Base-by-base conservation (phyloP, 2,113 vertebrate species). In the Pheucticus melanocephalus region DNA sequence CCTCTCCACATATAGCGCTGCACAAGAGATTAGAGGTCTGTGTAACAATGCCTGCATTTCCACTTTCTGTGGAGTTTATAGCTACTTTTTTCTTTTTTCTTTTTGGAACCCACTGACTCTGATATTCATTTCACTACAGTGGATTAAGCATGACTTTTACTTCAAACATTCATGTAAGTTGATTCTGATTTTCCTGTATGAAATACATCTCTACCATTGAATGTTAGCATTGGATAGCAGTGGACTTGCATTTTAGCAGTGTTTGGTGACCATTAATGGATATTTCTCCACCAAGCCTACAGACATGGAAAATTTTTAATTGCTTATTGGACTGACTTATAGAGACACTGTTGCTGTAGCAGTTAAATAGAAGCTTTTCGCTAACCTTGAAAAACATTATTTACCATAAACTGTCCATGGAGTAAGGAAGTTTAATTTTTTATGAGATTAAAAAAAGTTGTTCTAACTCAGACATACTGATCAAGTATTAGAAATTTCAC, bases 31-130 rank as follows among this genome's bases (percentile, higher is more conserved):
- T 92, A 96, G 88, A 96, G 82, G 94, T 92, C 93, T 93, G 61
- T 79, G 12, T 92, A 92, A 95, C 85, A 91, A 93, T 92, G 61
- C 23, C 87, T 82, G 65, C 44, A 81, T 97, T 94, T 92, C 92
- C 47, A 87, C 82, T 92, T 95, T 96, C 76, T 88, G 80, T 81
- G 82, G 92, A 93, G 90, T 96, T 96, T 96, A 86, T 94, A 94
- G 84, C 45, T 83, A 87, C 65, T 80, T 95, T 92, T 81, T 61
- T 61, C 90, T 94, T 95, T 94, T 54, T 94, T 94, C 87, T 89
- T 86, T 96, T 77, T 86, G 88, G 53, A 96, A 80, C 85, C 72
- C 78, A 82, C 88, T 92, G 87, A 75, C 60, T 94, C 78, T 76
- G 65, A 77, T 94, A 92, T 94, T 95, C 72, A 73, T 94, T 95